phyloP scores from a whole-genome alignment of 2,888 invertebrate genomes.

The Lasius platythorax region DNA sequence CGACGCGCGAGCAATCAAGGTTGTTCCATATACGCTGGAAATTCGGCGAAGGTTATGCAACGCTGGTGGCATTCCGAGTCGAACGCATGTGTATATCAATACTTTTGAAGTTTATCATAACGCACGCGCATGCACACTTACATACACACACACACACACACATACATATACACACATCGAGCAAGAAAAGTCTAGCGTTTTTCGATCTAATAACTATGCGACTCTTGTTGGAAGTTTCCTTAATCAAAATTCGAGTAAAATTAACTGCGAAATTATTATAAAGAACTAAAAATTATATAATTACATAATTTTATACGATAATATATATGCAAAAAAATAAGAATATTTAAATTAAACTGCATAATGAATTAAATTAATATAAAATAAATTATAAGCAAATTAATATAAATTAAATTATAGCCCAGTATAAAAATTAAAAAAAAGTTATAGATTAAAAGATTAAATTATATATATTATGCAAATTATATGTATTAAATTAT shows the following conservation, averaged over 20 bases:
- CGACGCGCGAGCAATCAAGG: constrained; percentile 27
- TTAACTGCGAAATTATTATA: background rate
- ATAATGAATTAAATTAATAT: background rate
- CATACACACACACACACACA: background rate
- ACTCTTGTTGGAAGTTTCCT: background rate
- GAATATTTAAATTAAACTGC: background rate
- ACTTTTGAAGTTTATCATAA: constrained; percentile 29
- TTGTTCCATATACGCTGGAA: constrained; percentile 77
- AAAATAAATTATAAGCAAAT: background rate
- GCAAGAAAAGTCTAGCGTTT: background rate
- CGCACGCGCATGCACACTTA: background rate
- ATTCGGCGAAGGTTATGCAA: constrained; percentile 81
- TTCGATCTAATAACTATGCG: background rate
- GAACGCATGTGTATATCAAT: background rate
- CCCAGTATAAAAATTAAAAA: background rate
- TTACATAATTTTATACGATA: too few species aligned
- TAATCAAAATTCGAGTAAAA: background rate
- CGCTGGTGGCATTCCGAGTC: background rate
- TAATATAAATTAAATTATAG: background rate
- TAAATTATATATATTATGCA: background rate
- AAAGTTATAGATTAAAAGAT: background rate
- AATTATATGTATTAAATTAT: background rate
- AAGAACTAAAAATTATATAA: background rate
- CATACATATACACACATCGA: background rate
- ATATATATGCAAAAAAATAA: too few species aligned